Evolutionary conservation across 2,888 invertebrate species (phyloP).

Genomic region (Saturnia pavonia): DNA sequence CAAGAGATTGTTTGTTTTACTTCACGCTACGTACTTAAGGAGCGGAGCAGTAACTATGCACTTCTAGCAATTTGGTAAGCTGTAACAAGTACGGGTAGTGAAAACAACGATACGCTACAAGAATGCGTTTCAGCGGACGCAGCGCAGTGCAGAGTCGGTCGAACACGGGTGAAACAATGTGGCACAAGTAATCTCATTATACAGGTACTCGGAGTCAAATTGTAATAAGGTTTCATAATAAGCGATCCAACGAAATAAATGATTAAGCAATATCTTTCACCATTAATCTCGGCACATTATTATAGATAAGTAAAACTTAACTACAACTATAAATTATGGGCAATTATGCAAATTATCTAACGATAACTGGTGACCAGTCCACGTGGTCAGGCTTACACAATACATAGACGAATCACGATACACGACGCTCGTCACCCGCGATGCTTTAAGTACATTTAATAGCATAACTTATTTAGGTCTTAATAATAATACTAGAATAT

Average conservation of each 20-base stretch:
- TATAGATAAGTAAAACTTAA: not conserved
- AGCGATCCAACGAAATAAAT: not conserved
- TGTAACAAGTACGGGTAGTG: too few relatives aligned
- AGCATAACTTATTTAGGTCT: too few relatives aligned
- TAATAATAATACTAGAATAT: too few relatives aligned
- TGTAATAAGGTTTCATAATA: not conserved
- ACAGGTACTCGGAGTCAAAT: not conserved
- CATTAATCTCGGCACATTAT: not conserved
- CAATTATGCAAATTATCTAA: constrained; percentile 5
- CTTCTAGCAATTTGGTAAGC: too few relatives aligned
- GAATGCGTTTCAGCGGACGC: too few relatives aligned
- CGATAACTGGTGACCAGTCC: not conserved
- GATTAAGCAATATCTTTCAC: not conserved
- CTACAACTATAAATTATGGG: not conserved
- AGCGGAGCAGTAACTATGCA: too few relatives aligned
- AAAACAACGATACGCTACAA: too few relatives aligned
- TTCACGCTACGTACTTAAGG: too few relatives aligned
- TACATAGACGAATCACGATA: not conserved
- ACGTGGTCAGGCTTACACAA: not conserved
- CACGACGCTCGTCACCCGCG: not conserved
- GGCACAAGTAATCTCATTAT: too few relatives aligned
- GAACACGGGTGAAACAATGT: too few relatives aligned
- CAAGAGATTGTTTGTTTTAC: too few relatives aligned
- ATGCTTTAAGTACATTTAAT: not conserved
- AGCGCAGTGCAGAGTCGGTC: too few relatives aligned